Base-by-base conservation (phyloP, 2,797 vertebrate genomes). In the Australoheros facetus region DNA sequence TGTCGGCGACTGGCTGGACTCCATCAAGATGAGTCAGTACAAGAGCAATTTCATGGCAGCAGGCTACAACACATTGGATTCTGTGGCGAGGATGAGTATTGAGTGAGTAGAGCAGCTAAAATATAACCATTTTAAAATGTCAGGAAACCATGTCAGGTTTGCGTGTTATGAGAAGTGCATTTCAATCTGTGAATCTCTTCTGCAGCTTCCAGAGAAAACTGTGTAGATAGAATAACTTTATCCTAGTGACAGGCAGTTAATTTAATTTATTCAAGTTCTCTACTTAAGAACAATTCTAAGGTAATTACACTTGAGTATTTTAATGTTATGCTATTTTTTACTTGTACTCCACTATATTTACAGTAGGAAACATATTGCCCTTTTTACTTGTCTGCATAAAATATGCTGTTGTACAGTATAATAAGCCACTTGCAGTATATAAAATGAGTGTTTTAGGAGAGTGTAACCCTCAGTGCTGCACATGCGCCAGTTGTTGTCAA, bases 1-100 rank as follows among this genome's bases (percentile, higher is more conserved):
- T 87, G 97, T 99, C 11, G 96, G 96, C 78, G 98, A 99, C 92
- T 99, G 98, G 98, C 94, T 99, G 93, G 98, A 99, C 93, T 98
- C 97, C 86, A 98, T 99, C 91, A 99, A 99, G 94, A 99, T 99
- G 98, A 97, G 96, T 92, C 98, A 99, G 92, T 99, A 99, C 94
- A 99, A 98, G 93, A 98, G 95, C 92, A 98, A 97, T 94, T 99
- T 99, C 93, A 96, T 99, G 96, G 97, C 97, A 81, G 96, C 97
- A 78, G 98, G 98, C 82, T 98, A 97, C 95, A 97, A 97, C 84
- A 98, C 97, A 42, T 94, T 99, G 96, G 98, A 99, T 93, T 95
- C 97, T 88, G 97, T 95, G 87, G 93, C 95, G n/a, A 93, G 91
- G 87, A 96, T 96, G 96, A 95, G 85, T 78, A 95, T 96, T 87